These are phyloP conservation scores for Lagorchestes hirsutus DNA, from an alignment of 2,797 vertebrate genomes.

Conservation along the genomic window DNA sequence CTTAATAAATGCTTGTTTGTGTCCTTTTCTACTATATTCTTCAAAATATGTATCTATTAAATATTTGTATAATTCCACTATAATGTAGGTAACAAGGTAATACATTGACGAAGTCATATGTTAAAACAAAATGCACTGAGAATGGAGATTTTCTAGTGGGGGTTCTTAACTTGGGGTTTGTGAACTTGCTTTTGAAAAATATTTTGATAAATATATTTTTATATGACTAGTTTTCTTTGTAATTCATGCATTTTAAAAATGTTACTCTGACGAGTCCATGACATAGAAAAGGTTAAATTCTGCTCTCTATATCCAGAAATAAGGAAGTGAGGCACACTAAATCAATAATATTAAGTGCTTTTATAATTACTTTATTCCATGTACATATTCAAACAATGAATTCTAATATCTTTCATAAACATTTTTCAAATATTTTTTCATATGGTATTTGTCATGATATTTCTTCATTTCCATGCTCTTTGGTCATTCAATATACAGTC, in stretches of 20 bases:
- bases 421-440: constrained; percentile 82
- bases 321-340: constrained; percentile 55
- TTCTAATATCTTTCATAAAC: constrained; percentile 82
- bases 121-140: not conserved
- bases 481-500: constrained; percentile 80
- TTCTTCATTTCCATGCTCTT: constrained; percentile 81
- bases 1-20: not conserved
- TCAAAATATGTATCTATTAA: not conserved
- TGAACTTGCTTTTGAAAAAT: not conserved
- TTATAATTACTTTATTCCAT: constrained; percentile 80
- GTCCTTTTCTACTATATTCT: not conserved
- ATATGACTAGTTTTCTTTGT: not conserved
- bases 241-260: not conserved
- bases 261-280: not conserved
- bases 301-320: constrained; percentile 35
- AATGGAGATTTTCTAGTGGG: not conserved
- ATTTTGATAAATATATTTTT: not conserved
- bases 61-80: not conserved
- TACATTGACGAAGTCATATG: not conserved
- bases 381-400: constrained; percentile 82
- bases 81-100: not conserved
- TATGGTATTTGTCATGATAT: constrained; percentile 43
- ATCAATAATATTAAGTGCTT: constrained; percentile 52
- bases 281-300: not conserved
- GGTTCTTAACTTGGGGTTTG: not conserved